A percentile compares a stretch with the other conserved stretches of the same genome.
Conservation (phyloP, 2,888 invertebrate species). For the Adineta ricciae region DNA sequence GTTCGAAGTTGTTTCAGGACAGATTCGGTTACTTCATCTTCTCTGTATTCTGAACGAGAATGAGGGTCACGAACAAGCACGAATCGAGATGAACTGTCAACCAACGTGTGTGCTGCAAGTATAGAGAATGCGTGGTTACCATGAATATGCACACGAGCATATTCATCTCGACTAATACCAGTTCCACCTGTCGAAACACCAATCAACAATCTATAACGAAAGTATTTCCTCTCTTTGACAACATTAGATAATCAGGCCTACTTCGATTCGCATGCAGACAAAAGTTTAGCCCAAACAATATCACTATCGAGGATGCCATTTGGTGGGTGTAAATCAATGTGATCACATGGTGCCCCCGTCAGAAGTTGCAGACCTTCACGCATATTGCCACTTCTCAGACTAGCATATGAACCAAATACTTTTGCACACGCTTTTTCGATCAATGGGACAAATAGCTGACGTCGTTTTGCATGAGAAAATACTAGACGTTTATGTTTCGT, state of each 20-base stretch:
- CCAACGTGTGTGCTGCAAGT: background rate
- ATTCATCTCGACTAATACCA: slow-evolving; percentile 50
- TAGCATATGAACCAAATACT: slow-evolving; percentile 30
- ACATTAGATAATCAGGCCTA: background rate
- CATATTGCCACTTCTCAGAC: slow-evolving; percentile 27
- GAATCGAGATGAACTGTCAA: background rate
- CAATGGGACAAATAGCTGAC: slow-evolving; percentile 72
- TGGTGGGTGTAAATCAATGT: slow-evolving; percentile 67
- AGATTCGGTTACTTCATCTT: background rate
- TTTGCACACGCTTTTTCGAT: slow-evolving; percentile 34
- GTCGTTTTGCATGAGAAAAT: slow-evolving; percentile 79
- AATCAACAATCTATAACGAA: slow-evolving; percentile 55
- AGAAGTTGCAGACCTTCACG: slow-evolving; percentile 64
- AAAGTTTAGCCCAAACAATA: background rate
- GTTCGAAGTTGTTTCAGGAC: background rate
- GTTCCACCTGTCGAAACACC: slow-evolving; percentile 87
- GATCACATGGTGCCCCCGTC: slow-evolving; percentile 90
- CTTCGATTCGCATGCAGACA: background rate
- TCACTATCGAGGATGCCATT: background rate
- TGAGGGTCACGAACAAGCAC: background rate
- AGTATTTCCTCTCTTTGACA: background rate
- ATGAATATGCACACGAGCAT: background rate
- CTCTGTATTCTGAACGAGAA: background rate
- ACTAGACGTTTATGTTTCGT: slow-evolving; percentile 79
- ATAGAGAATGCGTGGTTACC: slow-evolving; percentile 31